Base-by-base conservation (phyloP, 1,140 invertebrate genomes). In the Listronotus bonariensis region DNA sequence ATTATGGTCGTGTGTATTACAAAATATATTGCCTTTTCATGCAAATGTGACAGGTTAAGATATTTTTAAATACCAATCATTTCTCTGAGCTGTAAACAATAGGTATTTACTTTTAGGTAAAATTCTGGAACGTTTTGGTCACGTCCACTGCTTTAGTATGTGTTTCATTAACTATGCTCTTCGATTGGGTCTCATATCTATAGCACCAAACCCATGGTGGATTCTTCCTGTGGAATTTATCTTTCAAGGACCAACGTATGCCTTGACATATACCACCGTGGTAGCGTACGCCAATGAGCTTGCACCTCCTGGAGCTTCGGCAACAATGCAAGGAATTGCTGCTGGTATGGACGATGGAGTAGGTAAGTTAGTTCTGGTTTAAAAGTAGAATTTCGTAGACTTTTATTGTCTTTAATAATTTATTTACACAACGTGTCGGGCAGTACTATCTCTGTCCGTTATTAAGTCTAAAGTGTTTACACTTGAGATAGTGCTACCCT, bases 331-430 rank as follows among this genome's bases (percentile, higher is more conserved):
- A 75, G 90, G 90, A 0, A 83, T 93, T 38, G 88, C 90, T 32
- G 89, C 89, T n/a, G 90, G 90, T 15, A 88, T 91, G 85, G 89
- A 92, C 70, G 90, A 92, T 68, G 90, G 89, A 0, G 80, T 92
- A 17, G 90, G 90, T 89, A 76, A 79, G 79, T 26, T 26, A 26
- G 5, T 26, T n/a, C n/a, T n/a, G n/a, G n/a, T n/a, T n/a, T n/a
- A n/a, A n/a, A n/a, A n/a, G n/a, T n/a, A n/a, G n/a, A n/a, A n/a
- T n/a, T n/a, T n/a, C n/a, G n/a, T n/a, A n/a, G n/a, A n/a, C n/a
- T n/a, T n/a, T n/a, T n/a, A n/a, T n/a, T n/a, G n/a, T n/a, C n/a
- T n/a, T n/a, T n/a, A n/a, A n/a, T n/a, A n/a, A n/a, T n/a, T n/a
- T n/a, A n/a, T n/a, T n/a, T n/a, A n/a, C n/a, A n/a, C n/a, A n/a